These are phyloP conservation scores for Amphimedon queenslandica DNA, from an alignment of 37 sponge, comb jelly and placozoan genomes.

Conservation along the genomic window DNA sequence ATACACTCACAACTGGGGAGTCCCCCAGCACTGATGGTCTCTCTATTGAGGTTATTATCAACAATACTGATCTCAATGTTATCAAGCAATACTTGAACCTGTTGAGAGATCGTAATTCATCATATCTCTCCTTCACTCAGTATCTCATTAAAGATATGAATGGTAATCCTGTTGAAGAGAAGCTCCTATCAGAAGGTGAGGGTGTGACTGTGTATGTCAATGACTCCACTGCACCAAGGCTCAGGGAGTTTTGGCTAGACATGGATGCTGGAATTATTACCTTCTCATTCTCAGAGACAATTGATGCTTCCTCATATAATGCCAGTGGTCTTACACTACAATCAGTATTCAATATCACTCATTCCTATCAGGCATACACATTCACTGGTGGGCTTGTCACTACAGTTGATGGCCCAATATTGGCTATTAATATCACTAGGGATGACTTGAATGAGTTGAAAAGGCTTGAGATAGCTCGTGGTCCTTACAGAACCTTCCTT, in stretches of 20 bases:
- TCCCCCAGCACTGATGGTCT: slow-evolving; percentile 59
- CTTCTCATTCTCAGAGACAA: slow-evolving; percentile 77
- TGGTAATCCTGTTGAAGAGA: slow-evolving; percentile 46
- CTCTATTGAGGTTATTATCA: slow-evolving; percentile 40
- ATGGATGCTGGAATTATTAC: slow-evolving; percentile 68
- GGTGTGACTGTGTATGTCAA: slow-evolving; percentile 39
- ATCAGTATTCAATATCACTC: slow-evolving; percentile 46
- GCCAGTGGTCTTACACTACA: slow-evolving; percentile 54
- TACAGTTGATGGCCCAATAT: slow-evolving; percentile 53
- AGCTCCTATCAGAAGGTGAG: slow-evolving; percentile 15
- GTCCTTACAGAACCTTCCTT: slow-evolving; percentile 46
- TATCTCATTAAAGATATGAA: slow-evolving; percentile 82
- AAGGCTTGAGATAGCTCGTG: slow-evolving; percentile 43
- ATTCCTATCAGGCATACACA: slow-evolving; percentile 3
- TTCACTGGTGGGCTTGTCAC: slow-evolving; percentile 38
- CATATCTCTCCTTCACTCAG: slow-evolving; percentile 53
- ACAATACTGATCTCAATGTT: slow-evolving; percentile 66
- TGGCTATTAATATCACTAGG: slow-evolving; percentile 40
- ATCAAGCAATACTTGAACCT: slow-evolving; percentile 52
- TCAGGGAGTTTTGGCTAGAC: slow-evolving; percentile 60
- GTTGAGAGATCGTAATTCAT: slow-evolving; percentile 33
- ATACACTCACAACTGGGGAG: slow-evolving; percentile 49
- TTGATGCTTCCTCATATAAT: slow-evolving; percentile 58
- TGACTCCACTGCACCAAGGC: slow-evolving; percentile 48
- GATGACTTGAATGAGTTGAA: slow-evolving; percentile 80